phyloP scores from a whole-genome alignment of 2,888 invertebrate species.

The Nebria salina region DNA sequence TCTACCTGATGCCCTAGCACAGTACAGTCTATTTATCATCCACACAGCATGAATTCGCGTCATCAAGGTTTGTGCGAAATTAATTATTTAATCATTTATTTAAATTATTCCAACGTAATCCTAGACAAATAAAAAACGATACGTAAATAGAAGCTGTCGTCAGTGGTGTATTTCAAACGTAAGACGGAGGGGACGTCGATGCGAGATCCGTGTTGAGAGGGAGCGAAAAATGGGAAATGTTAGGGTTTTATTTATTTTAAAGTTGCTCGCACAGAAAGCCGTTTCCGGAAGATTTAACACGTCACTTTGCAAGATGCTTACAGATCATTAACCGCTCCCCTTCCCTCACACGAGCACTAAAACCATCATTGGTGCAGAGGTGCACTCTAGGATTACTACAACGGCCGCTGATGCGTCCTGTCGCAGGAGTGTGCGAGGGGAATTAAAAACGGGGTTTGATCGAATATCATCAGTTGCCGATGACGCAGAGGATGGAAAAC shows the following conservation, averaged over 20 bases:
- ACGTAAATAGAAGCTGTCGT: no score
- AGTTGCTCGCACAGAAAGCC: constrained; percentile 33
- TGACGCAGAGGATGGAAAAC: constrained; percentile 22
- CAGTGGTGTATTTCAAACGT: not conserved
- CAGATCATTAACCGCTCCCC: constrained; percentile 38
- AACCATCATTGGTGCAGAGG: not conserved
- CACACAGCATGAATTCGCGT: not conserved
- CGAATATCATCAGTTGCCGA: constrained; percentile 45
- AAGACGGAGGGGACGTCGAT: not conserved
- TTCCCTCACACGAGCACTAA: not conserved
- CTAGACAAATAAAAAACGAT: no score
- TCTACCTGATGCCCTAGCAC: not conserved
- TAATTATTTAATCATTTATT: no score
- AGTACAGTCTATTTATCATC: constrained; percentile 25
- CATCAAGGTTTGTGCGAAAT: no score
- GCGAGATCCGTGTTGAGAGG: constrained; percentile 5
- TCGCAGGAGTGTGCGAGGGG: not conserved
- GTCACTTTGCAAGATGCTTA: constrained; percentile 47
- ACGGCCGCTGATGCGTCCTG: not conserved
- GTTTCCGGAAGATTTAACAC: constrained; percentile 45
- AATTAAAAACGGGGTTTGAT: constrained; percentile 20
- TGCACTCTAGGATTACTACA: not conserved
- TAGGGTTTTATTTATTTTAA: constrained; percentile 43
- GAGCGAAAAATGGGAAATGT: not conserved
- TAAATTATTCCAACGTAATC: not conserved